Evolutionary conservation across 2,888 invertebrate genomes (phyloP).

Genomic region (Oligia strigilis): DNA sequence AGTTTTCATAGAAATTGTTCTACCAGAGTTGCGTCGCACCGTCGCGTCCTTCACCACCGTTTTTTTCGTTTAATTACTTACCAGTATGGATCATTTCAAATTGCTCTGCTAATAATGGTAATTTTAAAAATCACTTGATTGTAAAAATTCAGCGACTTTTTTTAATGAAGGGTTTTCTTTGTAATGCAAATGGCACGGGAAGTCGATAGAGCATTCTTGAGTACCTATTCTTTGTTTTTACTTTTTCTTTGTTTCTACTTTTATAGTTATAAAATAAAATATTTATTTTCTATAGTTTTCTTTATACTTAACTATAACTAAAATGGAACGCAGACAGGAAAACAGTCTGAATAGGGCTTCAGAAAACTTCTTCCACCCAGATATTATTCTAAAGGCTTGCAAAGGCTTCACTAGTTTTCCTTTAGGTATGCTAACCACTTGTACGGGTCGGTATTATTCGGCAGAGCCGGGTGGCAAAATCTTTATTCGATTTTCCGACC

Average conservation of each 20-base stretch:
- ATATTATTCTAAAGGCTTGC: neutral
- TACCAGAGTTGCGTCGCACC: no score
- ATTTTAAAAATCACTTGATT: neutral
- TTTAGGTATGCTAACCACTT: neutral
- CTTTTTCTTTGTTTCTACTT: neutral
- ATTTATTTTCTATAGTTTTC: neutral
- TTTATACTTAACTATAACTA: neutral
- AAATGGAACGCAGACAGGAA: neutral
- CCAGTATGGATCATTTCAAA: neutral
- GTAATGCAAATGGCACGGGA: neutral
- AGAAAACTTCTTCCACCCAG: neutral
- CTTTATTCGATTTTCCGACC: neutral
- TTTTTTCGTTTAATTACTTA: neutral
- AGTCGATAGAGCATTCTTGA: neutral
- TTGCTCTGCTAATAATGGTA: neutral
- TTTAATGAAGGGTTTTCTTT: neutral
- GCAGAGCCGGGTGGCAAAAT: neutral
- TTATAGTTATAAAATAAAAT: neutral
- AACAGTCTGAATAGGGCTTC: neutral
- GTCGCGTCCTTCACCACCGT: neutral
- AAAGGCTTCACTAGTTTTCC: neutral
- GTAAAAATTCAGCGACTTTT: neutral
- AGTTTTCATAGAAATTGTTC: no score
- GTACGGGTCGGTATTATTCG: neutral
- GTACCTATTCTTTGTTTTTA: neutral